A percentile compares a stretch with the other conserved stretches of the same genome.
phyloP scores from a whole-genome alignment of 2,888 invertebrate species.

The Odiellus spinosus region DNA sequence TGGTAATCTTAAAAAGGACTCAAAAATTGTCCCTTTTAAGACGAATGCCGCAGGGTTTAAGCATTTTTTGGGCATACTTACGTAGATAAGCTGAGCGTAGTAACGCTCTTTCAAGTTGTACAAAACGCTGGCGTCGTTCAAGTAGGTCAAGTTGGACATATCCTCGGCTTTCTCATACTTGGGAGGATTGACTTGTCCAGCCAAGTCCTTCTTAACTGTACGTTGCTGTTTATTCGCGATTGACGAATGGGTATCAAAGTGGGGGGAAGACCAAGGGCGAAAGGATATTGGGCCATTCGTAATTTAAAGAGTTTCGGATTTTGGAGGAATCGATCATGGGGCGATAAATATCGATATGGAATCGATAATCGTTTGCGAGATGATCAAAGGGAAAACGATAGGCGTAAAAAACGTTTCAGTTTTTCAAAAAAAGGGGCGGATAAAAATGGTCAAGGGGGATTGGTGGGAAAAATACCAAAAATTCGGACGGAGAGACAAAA shows the following conservation, averaged over 20 bases:
- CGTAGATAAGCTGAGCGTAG: constrained; percentile 92
- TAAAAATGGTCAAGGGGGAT: no score
- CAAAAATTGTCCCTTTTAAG: no score
- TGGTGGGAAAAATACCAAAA: no score
- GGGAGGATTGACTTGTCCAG: constrained; percentile 94
- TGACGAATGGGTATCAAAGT: constrained; percentile 1
- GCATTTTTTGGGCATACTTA: constrained; percentile 46
- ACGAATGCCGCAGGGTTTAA: no score
- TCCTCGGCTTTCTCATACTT: constrained; percentile 98
- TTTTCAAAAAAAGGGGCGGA: no score
- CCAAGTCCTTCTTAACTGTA: constrained; percentile 81
- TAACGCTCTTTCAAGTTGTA: constrained; percentile 98
- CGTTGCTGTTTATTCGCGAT: constrained; percentile 9
- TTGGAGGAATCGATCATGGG: background rate
- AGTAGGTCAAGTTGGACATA: constrained; percentile 98
- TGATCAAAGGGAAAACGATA: no score
- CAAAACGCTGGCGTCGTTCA: constrained; percentile 97
- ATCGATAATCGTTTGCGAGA: no score
- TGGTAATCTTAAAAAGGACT: no score
- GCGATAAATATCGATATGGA: no score
- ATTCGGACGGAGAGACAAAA: no score
- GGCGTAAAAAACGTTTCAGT: no score
- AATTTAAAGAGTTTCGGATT: background rate
- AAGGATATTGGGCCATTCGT: background rate
- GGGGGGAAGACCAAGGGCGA: background rate